A percentile compares a stretch with the other conserved stretches of the same genome.
phyloP scores from a whole-genome alignment of 2,113 vertebrate species.

The Talpa occidentalis region DNA sequence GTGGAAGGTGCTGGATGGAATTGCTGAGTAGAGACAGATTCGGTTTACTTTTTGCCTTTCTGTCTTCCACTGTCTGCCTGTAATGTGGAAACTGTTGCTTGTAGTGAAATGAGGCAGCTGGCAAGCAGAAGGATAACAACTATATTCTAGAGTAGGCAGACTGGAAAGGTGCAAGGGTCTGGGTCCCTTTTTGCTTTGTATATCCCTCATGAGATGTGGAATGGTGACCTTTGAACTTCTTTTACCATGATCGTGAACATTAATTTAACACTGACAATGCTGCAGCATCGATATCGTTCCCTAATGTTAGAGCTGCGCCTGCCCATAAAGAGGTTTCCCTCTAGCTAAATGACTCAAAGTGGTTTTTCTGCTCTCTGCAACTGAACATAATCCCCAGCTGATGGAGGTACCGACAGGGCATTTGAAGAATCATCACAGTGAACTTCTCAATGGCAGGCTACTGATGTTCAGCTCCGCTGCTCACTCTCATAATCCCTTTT shows the following conservation, averaged over 20 bases:
- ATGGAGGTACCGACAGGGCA: background rate
- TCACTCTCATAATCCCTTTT: background rate
- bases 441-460: background rate
- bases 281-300: background rate
- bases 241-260: background rate
- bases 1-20: background rate
- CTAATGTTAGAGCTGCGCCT: background rate
- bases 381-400: background rate
- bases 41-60: background rate
- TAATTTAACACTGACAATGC: background rate
- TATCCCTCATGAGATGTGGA: background rate
- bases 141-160: background rate
- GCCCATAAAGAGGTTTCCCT: background rate
- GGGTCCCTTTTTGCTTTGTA: too few species aligned
- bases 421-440: background rate
- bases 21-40: background rate
- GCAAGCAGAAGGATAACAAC: background rate
- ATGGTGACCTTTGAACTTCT: background rate
- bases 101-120: background rate
- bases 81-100: background rate
- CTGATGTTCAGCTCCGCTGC: background rate
- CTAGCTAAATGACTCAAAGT: background rate
- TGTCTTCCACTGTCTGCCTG: background rate
- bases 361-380: constrained; percentile 10
- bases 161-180: background rate